A percentile compares a stretch with the other conserved stretches of the same genome.
These are phyloP conservation scores for Huso huso DNA, from an alignment of 2,797 vertebrate species.

Conservation along the genomic window DNA sequence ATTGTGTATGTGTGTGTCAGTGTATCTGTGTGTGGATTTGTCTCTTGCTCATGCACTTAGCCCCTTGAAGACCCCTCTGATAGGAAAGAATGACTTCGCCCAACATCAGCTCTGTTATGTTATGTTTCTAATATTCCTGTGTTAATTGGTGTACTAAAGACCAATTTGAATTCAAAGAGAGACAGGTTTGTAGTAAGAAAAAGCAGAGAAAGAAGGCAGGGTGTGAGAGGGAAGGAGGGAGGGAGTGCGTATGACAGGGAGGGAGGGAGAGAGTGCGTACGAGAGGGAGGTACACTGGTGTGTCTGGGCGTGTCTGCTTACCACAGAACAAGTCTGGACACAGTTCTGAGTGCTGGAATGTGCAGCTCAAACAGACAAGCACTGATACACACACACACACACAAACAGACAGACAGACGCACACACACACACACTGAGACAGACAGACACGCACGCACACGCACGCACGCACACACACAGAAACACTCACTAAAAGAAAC, in stretches of 20 bases:
- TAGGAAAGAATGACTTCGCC: slow-evolving; percentile 4
- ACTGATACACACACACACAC: slow-evolving; percentile 15
- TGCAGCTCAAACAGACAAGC: slow-evolving; percentile 33
- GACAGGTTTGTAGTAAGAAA: not conserved
- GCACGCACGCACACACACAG: slow-evolving; percentile 17
- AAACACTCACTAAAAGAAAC: slow-evolving; percentile 4
- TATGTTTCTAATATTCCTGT: too few relatives aligned
- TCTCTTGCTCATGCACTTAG: not conserved
- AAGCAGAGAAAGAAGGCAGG: slow-evolving; percentile 9
- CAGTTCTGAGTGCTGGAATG: slow-evolving; percentile 7
- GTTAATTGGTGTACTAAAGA: too few relatives aligned
- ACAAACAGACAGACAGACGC: slow-evolving; percentile 15
- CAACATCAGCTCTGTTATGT: too few relatives aligned
- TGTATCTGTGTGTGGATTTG: slow-evolving; percentile 12
- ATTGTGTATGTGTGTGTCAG: not conserved
- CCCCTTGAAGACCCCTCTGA: too few relatives aligned
- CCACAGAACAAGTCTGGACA: not conserved
- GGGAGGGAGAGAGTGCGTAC: too few relatives aligned
- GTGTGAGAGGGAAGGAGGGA: too few relatives aligned
- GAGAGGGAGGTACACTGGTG: not conserved
- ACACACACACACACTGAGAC: slow-evolving; percentile 18
- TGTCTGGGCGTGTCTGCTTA: slow-evolving; percentile 13
- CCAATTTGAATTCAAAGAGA: slow-evolving; percentile 5
- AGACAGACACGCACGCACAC: slow-evolving; percentile 24
- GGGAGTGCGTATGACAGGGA: too few relatives aligned